Conservation (phyloP, 1,140 invertebrate genomes). For the Megalopta genalis region DNA sequence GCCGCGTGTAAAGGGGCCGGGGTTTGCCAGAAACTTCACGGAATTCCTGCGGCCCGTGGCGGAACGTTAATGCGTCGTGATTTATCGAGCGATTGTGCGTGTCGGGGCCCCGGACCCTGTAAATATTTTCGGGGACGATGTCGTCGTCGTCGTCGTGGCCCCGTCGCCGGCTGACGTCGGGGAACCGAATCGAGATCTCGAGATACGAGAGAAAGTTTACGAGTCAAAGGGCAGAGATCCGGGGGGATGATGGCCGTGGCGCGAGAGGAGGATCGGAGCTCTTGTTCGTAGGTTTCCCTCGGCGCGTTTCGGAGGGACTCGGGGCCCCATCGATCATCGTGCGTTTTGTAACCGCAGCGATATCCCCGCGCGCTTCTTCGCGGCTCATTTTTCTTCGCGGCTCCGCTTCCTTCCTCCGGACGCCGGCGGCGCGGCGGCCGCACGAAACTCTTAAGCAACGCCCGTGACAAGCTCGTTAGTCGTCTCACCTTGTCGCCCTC, state of each 20-base stretch:
- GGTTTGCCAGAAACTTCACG: neutral
- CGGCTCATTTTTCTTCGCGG: slow-evolving; percentile 66
- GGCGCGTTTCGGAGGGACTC: slow-evolving; percentile 52
- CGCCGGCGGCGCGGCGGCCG: too few species aligned
- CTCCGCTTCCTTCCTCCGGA: slow-evolving; percentile 39
- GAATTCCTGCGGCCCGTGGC: neutral
- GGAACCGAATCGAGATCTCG: slow-evolving; percentile 27
- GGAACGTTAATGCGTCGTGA: slow-evolving; percentile 5
- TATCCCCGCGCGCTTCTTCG: slow-evolving; percentile 38
- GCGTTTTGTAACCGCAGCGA: slow-evolving; percentile 55
- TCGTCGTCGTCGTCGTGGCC: neutral
- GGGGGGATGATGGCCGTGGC: neutral
- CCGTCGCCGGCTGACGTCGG: neutral
- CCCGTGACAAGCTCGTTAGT: slow-evolving; percentile 59
- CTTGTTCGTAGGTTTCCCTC: slow-evolving; percentile 32
- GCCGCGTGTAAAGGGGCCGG: too few species aligned
- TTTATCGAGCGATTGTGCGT: slow-evolving; percentile 37
- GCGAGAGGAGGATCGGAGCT: neutral
- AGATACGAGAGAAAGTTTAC: slow-evolving; percentile 52
- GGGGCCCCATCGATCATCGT: slow-evolving; percentile 64
- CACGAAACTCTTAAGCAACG: slow-evolving; percentile 51
- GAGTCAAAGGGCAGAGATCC: slow-evolving; percentile 52
- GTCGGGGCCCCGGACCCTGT: too few species aligned
- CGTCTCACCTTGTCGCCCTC: neutral
- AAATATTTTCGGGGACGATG: neutral